Evolutionary conservation across 2,113 vertebrate genomes (phyloP), one percentile per base, ranked within the genome.

Genomic region (Piaya cayana): DNA sequence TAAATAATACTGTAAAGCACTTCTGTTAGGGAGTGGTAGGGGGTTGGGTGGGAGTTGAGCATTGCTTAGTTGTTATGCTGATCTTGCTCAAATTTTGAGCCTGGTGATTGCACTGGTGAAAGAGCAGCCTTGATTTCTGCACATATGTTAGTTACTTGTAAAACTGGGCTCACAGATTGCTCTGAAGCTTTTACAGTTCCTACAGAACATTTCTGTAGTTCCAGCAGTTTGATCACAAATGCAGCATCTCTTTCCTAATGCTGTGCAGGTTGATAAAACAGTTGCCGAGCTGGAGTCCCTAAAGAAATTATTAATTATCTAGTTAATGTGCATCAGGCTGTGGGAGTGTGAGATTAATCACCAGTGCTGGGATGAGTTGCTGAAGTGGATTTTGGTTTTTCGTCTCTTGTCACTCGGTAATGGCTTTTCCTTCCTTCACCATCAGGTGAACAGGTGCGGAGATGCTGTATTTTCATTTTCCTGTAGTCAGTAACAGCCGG

Each of bases 231-330:
- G 97, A 89, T 97, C 96, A 93, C 93, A 97, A 96, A 93, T 79
- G 79, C 97, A 90, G 96, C 90, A 67, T 97, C 95, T 96, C 96
- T 92, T 89, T 95, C 47, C 93, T 97, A 95, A 96, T 96, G 95
- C 98, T 97, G 97, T 97, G 98, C 98, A 98, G 98, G 97, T 98
- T 99, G 98, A 98, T 99, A 98, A 98, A 98, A 98, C 98, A 98
- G 98, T 99, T 98, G 98, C 98, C 43, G 97, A 98, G 97, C 98
- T 97, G 95, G 97, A 98, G 97, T 99, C 98, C 98, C 98, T 98
- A 97, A 99, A 99, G 99, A 99, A 99, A 99, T 99, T 99, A 99
- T 99, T 99, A 99, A 99, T 99, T 99, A 99, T 98, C 98, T 98
- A 98, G 98, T 99, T 99, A 99, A 99, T 99, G 99, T 98, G 98